Evolutionary conservation across 2,888 invertebrate species (phyloP).

Genomic region (Alcis repandata): DNA sequence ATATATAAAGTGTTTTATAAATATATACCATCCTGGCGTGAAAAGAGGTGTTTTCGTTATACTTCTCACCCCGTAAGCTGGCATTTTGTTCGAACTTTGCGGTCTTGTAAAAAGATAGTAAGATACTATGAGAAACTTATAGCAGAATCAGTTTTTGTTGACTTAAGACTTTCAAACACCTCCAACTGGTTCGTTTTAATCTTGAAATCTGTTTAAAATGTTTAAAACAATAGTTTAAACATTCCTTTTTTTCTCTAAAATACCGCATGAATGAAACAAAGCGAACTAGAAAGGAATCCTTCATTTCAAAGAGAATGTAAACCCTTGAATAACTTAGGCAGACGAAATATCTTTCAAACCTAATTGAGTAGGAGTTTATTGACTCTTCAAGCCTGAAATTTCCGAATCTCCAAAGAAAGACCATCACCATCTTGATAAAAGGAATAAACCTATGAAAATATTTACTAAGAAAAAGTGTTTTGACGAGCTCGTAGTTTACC

Average conservation of each 20-base stretch:
- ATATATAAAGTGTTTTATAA: too few relatives aligned
- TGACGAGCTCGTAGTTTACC: background rate
- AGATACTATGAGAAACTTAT: constrained; percentile 9
- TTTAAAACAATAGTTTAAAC: too few relatives aligned
- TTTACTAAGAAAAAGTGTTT: background rate
- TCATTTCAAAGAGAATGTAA: constrained; percentile 1
- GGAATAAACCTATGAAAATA: too few relatives aligned
- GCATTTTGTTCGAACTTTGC: constrained; percentile 12
- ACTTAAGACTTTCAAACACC: background rate
- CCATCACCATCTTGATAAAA: background rate
- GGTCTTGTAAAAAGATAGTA: constrained; percentile 10
- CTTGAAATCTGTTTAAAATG: background rate
- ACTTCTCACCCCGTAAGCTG: constrained; percentile 14
- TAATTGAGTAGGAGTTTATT: background rate
- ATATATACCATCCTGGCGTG: too few relatives aligned
- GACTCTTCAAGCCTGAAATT: background rate
- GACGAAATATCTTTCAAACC: constrained; percentile 1
- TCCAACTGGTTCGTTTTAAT: background rate
- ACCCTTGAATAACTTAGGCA: background rate
- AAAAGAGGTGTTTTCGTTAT: too few relatives aligned
- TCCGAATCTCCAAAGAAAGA: too few relatives aligned
- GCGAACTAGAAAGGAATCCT: background rate
- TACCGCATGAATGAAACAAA: constrained; percentile 11
- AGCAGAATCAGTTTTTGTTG: background rate
- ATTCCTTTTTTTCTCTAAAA: background rate